These are phyloP conservation scores for Calidris pugnax DNA, from an alignment of 2,113 vertebrate genomes.

Conservation along the genomic window DNA sequence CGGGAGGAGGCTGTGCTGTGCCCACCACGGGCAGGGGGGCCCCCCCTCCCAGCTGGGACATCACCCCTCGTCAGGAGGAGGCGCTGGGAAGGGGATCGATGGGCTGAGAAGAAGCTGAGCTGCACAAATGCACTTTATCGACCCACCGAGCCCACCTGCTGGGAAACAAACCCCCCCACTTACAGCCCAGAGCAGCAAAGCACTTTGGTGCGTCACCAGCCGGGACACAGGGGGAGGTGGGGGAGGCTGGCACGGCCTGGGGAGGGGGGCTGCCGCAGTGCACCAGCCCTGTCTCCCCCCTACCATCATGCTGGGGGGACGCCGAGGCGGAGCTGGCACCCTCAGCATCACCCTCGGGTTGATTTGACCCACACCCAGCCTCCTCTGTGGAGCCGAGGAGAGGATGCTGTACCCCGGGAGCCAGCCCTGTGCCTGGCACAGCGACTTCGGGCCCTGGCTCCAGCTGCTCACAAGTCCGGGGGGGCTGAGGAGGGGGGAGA, in stretches of 20 bases:
- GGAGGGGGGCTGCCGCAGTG: rapidly evolving
- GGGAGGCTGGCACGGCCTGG: not conserved
- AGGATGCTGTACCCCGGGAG: rapidly evolving
- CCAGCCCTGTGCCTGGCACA: not conserved
- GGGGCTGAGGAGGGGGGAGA: not conserved
- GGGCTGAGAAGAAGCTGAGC: not conserved
- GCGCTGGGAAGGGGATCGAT: not conserved
- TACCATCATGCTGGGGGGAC: rapidly evolving
- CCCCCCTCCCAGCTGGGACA: not conserved
- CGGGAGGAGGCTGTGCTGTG: rapidly evolving
- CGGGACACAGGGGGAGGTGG: rapidly evolving
- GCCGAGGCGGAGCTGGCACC: not conserved
- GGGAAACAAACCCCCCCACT: conserved; percentile 4
- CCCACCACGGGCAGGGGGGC: not conserved
- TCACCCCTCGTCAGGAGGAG: not conserved
- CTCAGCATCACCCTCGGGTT: rapidly evolving
- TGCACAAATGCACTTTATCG: conserved; percentile 60
- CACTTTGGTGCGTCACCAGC: not conserved
- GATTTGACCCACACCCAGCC: not conserved
- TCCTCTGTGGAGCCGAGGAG: rapidly evolving
- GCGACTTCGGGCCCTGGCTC: not conserved
- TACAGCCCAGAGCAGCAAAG: conserved; percentile 26
- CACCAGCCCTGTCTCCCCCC: not conserved
- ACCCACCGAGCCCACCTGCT: conserved; percentile 6
- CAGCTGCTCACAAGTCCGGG: not conserved